phyloP scores from a whole-genome alignment of 2,888 invertebrate species.

The Drosophila ochracea region DNA sequence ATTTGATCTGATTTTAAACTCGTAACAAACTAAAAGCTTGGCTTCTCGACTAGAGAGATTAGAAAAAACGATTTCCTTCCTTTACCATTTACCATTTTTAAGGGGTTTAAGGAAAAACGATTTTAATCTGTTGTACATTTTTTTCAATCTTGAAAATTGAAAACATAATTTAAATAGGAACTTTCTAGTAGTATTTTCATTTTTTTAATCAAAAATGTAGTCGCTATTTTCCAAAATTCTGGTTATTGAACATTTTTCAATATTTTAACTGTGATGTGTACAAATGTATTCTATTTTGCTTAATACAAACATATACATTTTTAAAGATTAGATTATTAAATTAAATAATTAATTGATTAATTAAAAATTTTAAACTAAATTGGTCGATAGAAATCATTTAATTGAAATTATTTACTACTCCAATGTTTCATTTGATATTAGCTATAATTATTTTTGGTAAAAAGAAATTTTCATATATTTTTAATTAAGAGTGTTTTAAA shows the following conservation, averaged over 20 bases:
- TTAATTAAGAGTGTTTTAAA: background rate
- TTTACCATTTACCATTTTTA: background rate
- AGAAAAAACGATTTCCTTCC: background rate
- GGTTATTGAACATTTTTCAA: background rate
- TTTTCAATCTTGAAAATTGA: background rate
- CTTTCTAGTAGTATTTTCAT: background rate
- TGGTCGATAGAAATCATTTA: background rate
- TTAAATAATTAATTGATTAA: background rate
- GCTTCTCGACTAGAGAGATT: background rate
- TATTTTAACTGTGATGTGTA: background rate
- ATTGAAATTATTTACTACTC: background rate
- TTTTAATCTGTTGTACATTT: background rate
- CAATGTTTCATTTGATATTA: background rate
- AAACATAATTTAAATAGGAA: background rate
- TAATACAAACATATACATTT: background rate
- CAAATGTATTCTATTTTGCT: too few species aligned
- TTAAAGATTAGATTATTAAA: background rate
- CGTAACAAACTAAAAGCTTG: background rate
- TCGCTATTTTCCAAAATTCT: background rate
- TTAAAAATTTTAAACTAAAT: background rate
- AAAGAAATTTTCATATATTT: background rate
- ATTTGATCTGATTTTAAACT: background rate
- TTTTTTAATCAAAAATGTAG: background rate
- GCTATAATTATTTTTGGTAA: background rate
- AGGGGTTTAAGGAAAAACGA: background rate